phyloP scores from a whole-genome alignment of 2,888 invertebrate genomes.

The Caenorhabditis sinica region DNA sequence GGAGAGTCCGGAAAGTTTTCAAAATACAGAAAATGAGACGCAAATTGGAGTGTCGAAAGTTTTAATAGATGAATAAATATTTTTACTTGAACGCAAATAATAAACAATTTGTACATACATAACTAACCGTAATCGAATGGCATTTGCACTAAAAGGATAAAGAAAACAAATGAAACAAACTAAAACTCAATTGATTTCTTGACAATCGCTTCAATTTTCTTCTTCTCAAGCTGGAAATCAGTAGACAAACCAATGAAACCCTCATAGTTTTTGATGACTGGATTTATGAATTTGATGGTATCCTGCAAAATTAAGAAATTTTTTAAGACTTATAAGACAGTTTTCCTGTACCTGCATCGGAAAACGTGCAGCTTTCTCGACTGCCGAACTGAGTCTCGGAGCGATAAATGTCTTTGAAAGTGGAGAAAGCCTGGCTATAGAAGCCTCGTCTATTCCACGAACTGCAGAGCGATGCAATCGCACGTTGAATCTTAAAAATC shows the following conservation, averaged over 20 bases:
- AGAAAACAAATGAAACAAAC: not conserved
- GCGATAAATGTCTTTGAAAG: conserved; percentile 82
- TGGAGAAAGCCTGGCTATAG: conserved; percentile 80
- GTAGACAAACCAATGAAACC: conserved; percentile 80
- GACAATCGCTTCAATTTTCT: conserved; percentile 75
- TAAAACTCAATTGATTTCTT: conserved; percentile 74
- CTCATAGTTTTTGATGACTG: conserved; percentile 75
- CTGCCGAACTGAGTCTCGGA: conserved; percentile 76
- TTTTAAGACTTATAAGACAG: not conserved
- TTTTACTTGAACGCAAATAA: not conserved
- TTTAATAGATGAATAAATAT: not conserved
- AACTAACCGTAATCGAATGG: conserved; percentile 36
- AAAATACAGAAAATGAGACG: not conserved
- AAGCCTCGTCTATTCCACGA: conserved; percentile 77
- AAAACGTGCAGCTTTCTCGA: conserved; percentile 81
- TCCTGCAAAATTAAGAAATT: conserved; percentile 70
- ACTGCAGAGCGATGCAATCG: conserved; percentile 80
- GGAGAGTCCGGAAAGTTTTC: not conserved
- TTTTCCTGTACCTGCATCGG: conserved; percentile 76
- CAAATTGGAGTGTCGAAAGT: not conserved
- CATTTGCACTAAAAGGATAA: conserved; percentile 1
- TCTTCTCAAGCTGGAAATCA: conserved; percentile 79
- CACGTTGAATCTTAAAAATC: conserved; percentile 70
- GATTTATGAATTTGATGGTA: conserved; percentile 77
- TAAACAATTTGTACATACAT: conserved; percentile 36